Percentiles rank a stretch among this genome's conserved stretches.
These are phyloP conservation scores for Lasioglossum vierecki DNA, from an alignment of 2,888 invertebrate genomes.

Conservation along the genomic window DNA sequence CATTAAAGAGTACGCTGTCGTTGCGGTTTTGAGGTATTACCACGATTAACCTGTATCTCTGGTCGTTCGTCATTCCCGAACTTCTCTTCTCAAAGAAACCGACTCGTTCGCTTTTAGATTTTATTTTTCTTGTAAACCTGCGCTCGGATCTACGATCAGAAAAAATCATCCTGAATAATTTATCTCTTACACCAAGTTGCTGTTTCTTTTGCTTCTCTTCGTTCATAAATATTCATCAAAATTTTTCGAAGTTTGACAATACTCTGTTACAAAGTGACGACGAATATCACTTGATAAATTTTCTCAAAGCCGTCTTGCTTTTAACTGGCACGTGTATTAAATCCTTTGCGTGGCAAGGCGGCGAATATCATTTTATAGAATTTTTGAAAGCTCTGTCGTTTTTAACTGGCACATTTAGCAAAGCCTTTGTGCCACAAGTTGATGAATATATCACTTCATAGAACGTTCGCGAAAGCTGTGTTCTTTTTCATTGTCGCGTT, in stretches of 20 bases:
- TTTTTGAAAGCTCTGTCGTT: background rate
- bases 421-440: background rate
- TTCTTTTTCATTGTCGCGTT: background rate
- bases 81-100: slow-evolving; percentile 47
- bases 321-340: background rate
- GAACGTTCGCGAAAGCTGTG: background rate
- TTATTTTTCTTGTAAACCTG: background rate
- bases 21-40: slow-evolving; percentile 70
- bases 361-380: background rate
- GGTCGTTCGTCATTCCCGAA: slow-evolving; percentile 63
- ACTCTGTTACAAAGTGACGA: background rate
- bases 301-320: background rate
- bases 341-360: background rate
- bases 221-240: background rate
- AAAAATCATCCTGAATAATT: background rate
- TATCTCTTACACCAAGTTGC: background rate
- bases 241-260: background rate
- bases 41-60: slow-evolving; percentile 62
- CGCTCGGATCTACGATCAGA: background rate
- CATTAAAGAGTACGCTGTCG: slow-evolving; percentile 75
- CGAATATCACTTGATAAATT: background rate
- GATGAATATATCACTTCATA: background rate
- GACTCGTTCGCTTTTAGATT: background rate
- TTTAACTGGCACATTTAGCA: too few species aligned
- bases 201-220: background rate